Evolutionary conservation across 2,888 invertebrate species (phyloP), one percentile per base, ranked within the genome.

Genomic region (Nomada fabriciana): DNA sequence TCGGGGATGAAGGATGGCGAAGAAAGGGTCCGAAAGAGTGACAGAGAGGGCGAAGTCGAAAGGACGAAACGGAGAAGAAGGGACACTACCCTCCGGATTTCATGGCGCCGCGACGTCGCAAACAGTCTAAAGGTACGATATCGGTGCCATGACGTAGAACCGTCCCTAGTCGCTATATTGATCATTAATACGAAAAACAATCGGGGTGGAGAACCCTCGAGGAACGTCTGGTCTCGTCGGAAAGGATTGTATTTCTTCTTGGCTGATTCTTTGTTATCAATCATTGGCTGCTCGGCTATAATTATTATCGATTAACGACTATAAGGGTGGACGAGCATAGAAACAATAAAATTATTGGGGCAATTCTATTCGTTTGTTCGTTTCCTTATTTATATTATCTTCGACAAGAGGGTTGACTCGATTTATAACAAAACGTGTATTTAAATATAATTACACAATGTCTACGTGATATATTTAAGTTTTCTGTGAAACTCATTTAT

Each of bases 81-180:
- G 82, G 78, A 79, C 71, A 55, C 77, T 68, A 82, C 81, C 84
- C 89, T 80, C 76, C 83, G 87, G 86, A 88, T 85, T 84, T 82
- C 85, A 81, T 73, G 90, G 91, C 90, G 90, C 89, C 91, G 70
- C 77, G 81, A 60, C 83, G 91, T 89, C 90, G 90, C 91, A 76
- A 85, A 82, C 85, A 75, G 75, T 84, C 82, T 77, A 74, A 76
- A 74, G 84, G 81, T 83, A 84, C 60, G 80, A 74, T 70, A 77
- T 81, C 84, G 74, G 55, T 76, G 20, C 72, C 79, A 63, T 78
- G 79, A 86, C 89, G 81, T 83, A 80, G 83, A 82, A 80, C 60
- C 82, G 71, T 81, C 79, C 73, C 78, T 79, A 83, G 77, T 79
- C 70, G 73, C 83, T 77, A 76, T 82, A 86, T 87, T 85, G 83